Percentiles rank a stretch among this genome's conserved stretches.
These are phyloP conservation scores for Phainopepla nitens DNA, from an alignment of 2,113 vertebrate genomes.

Conservation along the genomic window DNA sequence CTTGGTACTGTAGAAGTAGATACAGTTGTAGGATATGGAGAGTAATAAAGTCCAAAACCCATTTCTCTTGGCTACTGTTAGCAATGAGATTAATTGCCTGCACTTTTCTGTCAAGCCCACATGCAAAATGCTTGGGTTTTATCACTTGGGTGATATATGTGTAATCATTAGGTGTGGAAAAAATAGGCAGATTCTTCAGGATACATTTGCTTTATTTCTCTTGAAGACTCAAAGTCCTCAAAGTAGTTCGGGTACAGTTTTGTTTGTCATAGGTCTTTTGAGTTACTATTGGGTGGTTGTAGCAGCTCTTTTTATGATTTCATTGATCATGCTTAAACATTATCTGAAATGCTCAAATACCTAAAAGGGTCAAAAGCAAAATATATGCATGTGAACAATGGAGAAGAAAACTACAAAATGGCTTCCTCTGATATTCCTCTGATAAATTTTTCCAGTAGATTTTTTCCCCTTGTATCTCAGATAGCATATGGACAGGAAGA, in stretches of 20 bases:
- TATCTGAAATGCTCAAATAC: neutral
- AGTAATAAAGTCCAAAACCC: accelerated
- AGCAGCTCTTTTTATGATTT: neutral
- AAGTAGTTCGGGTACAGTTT: neutral
- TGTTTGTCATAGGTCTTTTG: neutral
- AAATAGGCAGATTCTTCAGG: neutral
- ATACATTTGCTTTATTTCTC: neutral
- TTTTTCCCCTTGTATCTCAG: neutral
- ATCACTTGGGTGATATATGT: neutral
- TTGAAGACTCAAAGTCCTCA: neutral
- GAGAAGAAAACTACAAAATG: neutral
- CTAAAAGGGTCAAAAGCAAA: neutral
- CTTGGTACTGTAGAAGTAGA: neutral
- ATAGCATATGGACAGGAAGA: neutral
- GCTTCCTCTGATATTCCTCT: neutral
- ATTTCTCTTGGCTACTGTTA: neutral
- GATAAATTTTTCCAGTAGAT: neutral
- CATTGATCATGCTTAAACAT: neutral
- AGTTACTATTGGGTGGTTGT: neutral
- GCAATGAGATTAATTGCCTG: neutral
- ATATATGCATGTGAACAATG: neutral
- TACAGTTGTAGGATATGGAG: neutral
- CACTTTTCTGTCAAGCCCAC: neutral
- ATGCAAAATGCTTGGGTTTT: neutral
- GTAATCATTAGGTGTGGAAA: neutral